Base-by-base conservation (phyloP, 2,797 vertebrate genomes). In the Haliaeetus vocifer region DNA sequence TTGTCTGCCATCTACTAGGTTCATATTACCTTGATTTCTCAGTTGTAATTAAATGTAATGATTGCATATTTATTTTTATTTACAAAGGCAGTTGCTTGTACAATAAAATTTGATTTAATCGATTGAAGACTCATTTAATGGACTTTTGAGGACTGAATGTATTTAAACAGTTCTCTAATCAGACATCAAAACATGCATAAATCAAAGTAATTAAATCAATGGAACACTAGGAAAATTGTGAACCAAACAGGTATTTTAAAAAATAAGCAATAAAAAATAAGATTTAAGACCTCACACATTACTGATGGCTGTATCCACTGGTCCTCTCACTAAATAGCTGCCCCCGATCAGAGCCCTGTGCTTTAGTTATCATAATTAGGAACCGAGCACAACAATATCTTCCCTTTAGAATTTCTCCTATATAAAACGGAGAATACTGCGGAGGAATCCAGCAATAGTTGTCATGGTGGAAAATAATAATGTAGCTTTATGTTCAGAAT, bases 61-160 rank as follows among this genome's bases (percentile, higher is more conserved):
- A 92, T 88, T 92, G 31, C 47, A 82, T 83, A 88, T 91, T 96
- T 96, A 80, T 92, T 95, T 94, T 94, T 94, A 94, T 96, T 97
- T 96, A 93, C 80, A 93, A 94, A 94, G 83, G 92, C 75, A 66
- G 52, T 91, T 94, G n/a, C 59, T 84, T 93, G 65, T 94, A 91
- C 56, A 87, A 95, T 92, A 96, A 96, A 92, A 93, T 95, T 94
- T 94, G 40, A 93, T 97, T 94, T 95, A 97, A 96, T 97, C 47
- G 2, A 95, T 83, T 96, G 90, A 95, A 96, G 81, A 67, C 68
- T 92, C 79, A 93, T 95, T 97, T 90, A 96, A 88, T 77, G 50
- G 76, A 94, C 70, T 92, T 95, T 95, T 79, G 79, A 86, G 63
- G 40, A 91, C 71, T 6, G 3, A 96, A 95, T 88, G 33, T 86